Base-by-base conservation (phyloP, 2,797 vertebrate genomes). In the Gambusia yucatana region DNA sequence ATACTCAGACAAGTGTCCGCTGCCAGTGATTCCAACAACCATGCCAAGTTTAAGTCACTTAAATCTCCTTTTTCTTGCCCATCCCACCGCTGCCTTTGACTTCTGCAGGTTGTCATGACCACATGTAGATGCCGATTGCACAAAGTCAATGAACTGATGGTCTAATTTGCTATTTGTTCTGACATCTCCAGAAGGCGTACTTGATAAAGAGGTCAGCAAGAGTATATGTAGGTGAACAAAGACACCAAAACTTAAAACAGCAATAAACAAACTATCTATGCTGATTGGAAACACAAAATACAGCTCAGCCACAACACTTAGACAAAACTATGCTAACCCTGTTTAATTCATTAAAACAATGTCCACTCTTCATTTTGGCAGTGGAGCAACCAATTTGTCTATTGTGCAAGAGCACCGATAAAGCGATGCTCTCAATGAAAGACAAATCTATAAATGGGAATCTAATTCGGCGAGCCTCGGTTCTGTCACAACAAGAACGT, bases 391-490 rank as follows among this genome's bases (percentile, higher is more conserved):
- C 14, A 61, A 43, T 36, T 77, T 69, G 33, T 75, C n/a, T 6
- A 81, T 52, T 69, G 46, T 79, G 50, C 52, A 59, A 70, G 39
- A 72, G 30, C 48, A 63, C 84, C 76, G 81, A 80, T 82, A 72
- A 44, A 74, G 20, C 8, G 50, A 77, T 25, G 14, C 33, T 57
- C 73, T 33, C 33, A 72, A 71, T 79, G 67, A 75, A 36, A 79
- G 77, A 61, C 79, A 81, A 65, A 82, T 52, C 28, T 72, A 77
- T 52, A 72, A 81, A 72, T 77, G 57, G 44, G 77, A 85, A 77
- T 82, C 77, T 80, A 84, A 86, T n/a, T 78, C 76, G 73, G 30
- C 78, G 77, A 89, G 81, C 78, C 43, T 87, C 79, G 57, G 46
- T 75, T 88, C 71, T 85, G 84, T 85, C 83, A 81, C 84, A 84